Evolutionary conservation across 2,797 vertebrate genomes (phyloP).

Genomic region (Leptatherina wallacei): DNA sequence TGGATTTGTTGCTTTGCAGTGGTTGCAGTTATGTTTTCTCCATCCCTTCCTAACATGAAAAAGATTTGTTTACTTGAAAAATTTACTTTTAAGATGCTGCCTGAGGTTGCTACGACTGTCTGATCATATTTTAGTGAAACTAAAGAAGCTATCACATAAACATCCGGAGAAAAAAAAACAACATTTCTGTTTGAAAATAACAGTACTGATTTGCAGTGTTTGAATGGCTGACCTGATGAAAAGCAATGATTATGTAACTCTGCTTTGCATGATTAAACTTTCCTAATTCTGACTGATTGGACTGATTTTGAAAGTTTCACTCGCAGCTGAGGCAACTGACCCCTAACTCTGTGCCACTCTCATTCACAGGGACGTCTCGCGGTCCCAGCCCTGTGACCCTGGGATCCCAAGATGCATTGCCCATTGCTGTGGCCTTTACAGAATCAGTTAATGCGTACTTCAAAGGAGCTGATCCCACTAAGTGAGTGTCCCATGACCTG

Average conservation of each 20-base stretch:
- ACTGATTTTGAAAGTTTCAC: conserved; percentile 22
- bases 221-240: conserved; percentile 44
- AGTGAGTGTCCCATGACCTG: conserved; percentile 87
- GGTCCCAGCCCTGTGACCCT: conserved; percentile 97
- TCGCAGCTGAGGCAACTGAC: conserved; percentile 52
- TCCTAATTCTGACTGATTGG: conserved; percentile 36
- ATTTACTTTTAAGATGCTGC: conserved; percentile 12
- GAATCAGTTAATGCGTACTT: conserved; percentile 99
- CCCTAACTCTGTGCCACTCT: conserved; percentile 35
- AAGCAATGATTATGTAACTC: conserved; percentile 30
- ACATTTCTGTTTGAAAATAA: conserved; percentile 42
- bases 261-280: conserved; percentile 46
- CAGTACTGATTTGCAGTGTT: conserved; percentile 35
- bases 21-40: conserved; percentile 26
- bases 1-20: conserved; percentile 36
- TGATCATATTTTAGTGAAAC: conserved; percentile 21
- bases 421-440: conserved; percentile 97
- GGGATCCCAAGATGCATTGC: conserved; percentile 93
- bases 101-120: conserved; percentile 13
- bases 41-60: conserved; percentile 43
- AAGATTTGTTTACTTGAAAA: conserved; percentile 21
- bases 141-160: conserved; percentile 32
- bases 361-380: conserved; percentile 91
- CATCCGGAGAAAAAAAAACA: conserved; percentile 7
- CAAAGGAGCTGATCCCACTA: conserved; percentile 98